Base-by-base conservation (phyloP, 2,888 invertebrate genomes). In the Lepidocyrtinus sp. region DNA sequence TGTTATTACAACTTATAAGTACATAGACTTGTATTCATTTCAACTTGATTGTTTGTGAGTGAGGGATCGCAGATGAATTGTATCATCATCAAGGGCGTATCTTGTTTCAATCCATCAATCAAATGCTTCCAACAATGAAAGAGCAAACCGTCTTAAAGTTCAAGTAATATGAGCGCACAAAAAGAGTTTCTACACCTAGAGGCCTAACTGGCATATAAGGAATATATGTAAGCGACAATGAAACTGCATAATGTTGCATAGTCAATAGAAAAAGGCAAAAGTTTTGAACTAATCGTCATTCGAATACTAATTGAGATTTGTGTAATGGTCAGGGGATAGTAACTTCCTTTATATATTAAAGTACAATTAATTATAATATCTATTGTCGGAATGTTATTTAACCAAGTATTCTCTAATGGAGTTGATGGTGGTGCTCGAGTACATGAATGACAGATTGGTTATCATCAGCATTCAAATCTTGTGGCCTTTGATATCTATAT, bases 401-500 rank as follows among this genome's bases (percentile, higher is more conserved):
- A n/a, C n/a, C n/a, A n/a, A n/a, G n/a, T n/a, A n/a, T n/a, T n/a
- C n/a, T n/a, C n/a, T n/a, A n/a, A n/a, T n/a, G n/a, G n/a, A n/a
- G n/a, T n/a, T n/a, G n/a, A 36, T 36, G 36, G 36, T 12, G 36
- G 12, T 36, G 12, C 12, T 36, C 12, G 36, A 36, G 5, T 36
- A n/a, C n/a, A 36, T 7, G 12, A 36, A 12, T 36, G 36, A 36
- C 36, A 12, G 5, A 12, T 12, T 36, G 5, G 36, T 36, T 5
- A 12, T 36, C 12, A 36, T 36, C 36, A 12, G 12, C 36, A 36
- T 36, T 36, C 36, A 36, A 36, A 36, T 36, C 12, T 12, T 12
- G 36, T 36, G 36, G 36, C 36, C 36, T 36, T 36, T 36, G 36
- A 36, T 36, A 7, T 1, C 55, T 55, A 69, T 55, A 55, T 69